Evolutionary conservation across 2,888 invertebrate genomes (phyloP), one percentile per base, ranked within the genome.

Genomic region (Athetis lepigone): DNA sequence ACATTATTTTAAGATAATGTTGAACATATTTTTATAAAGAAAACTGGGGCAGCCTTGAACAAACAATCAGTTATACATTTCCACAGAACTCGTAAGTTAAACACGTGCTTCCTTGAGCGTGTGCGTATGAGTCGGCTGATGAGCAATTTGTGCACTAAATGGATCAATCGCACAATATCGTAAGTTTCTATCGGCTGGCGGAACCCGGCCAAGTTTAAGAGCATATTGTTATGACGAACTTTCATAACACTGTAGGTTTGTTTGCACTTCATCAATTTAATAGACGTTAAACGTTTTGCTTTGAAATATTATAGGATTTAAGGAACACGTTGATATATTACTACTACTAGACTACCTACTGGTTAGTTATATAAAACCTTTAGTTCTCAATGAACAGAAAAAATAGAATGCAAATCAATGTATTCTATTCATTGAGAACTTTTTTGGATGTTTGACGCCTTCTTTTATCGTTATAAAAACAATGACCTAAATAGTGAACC

Each of bases 11-110:
- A 70, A 63, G 70, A 71, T 77, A 77, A 77, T 73, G 64, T 60
- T 63, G 39, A 81, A 78, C 69, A 78, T 76, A 80, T 76, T 78
- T 73, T 80, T 76, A 72, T 67, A 65, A 68, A 78, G 65, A 73
- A 81, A 80, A 73, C 69, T 76, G 47, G 79, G 81, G 67, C 81
- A 80, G 65, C 81, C 76, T 78, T 81, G 62, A 68, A 70, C 70
- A 71, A 81, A 78, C 81, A 78, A 81, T 80, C 79, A 69, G 68
- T 69, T 73, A 68, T 73, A 71, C 65, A 71, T 80, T 78, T 81
- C 74, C 63, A 73, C 66, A 62, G 61, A 73, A 76, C 66, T 71
- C 67, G 51, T 73, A 73, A 73, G 65, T 78, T 78, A 65, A 69
- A 76, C 81, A 78, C 73, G 66, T 72, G 73, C 58, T 72, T 65